Conservation (phyloP, 1,140 invertebrate genomes). For the Physella acuta region DNA sequence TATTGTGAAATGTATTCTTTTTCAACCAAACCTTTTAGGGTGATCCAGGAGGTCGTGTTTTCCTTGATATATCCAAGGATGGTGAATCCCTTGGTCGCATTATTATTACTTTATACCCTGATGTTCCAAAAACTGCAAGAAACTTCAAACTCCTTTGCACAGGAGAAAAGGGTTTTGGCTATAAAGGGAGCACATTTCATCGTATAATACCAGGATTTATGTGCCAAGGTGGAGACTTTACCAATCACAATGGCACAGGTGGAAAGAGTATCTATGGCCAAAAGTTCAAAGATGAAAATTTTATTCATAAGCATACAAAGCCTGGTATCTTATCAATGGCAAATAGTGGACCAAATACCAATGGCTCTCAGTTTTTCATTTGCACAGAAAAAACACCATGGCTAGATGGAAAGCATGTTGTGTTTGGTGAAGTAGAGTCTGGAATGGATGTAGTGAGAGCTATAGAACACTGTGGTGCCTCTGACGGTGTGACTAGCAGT, state of each 20-base stretch:
- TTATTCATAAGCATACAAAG: conserved; percentile 87
- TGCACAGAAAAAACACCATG: conserved; percentile 93
- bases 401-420: conserved; percentile 90
- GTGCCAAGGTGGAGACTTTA: conserved; percentile 87
- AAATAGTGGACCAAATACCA: conserved; percentile 94
- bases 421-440: conserved; percentile 92
- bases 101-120: conserved; percentile 59
- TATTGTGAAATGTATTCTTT: background rate
- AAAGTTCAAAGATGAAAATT: conserved; percentile 96
- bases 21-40: too few relatives aligned
- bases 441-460: conserved; percentile 94
- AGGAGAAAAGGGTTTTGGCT: conserved; percentile 61
- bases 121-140: conserved; percentile 75
- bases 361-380: conserved; percentile 97
- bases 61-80: conserved; percentile 8
- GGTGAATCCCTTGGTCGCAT: conserved; percentile 3
- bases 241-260: conserved; percentile 64
- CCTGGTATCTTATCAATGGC: conserved; percentile 88
- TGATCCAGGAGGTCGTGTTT: too few relatives aligned
- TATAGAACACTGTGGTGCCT: conserved; percentile 72
- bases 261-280: conserved; percentile 95
- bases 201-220: conserved; percentile 64
- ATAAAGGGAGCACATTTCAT: conserved; percentile 59
- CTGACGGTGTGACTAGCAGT: conserved; percentile 84
- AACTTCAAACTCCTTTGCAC: conserved; percentile 64